These are phyloP conservation scores for Aldabrachelys gigantea DNA, from an alignment of 2,113 vertebrate genomes.

Conservation along the genomic window DNA sequence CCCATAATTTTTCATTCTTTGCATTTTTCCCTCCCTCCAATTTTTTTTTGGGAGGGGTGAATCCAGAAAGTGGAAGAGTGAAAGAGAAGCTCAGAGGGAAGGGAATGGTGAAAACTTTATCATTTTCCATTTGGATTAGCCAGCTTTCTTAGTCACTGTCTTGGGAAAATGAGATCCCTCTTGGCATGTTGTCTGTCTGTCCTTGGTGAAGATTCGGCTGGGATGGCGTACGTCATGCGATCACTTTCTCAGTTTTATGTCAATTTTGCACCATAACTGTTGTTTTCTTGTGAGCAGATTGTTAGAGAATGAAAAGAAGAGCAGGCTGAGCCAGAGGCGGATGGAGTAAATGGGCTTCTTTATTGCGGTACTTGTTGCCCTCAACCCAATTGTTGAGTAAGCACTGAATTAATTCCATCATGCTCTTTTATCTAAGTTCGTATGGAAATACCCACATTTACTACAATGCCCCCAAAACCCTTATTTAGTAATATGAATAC, in stretches of 20 bases:
- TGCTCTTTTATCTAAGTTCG: too few species aligned
- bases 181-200: neutral
- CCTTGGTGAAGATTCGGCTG: neutral
- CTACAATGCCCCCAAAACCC: too few species aligned
- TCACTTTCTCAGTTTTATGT: neutral
- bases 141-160: neutral
- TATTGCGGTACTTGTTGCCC: too few species aligned
- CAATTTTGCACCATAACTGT: neutral
- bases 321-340: too few species aligned
- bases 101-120: neutral
- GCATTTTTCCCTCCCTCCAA: neutral
- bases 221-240: neutral
- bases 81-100: neutral
- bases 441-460: too few species aligned
- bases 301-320: too few species aligned
- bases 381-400: too few species aligned
- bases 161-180: neutral
- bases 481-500: too few species aligned
- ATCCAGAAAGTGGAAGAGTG: neutral
- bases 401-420: too few species aligned
- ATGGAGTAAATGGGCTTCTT: too few species aligned
- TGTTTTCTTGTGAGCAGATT: neutral
- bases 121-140: neutral
- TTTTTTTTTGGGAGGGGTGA: neutral
- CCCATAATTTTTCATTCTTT: constrained; percentile 6